phyloP scores from a whole-genome alignment of 2,797 vertebrate genomes.

The Fistularia tabacaria region DNA sequence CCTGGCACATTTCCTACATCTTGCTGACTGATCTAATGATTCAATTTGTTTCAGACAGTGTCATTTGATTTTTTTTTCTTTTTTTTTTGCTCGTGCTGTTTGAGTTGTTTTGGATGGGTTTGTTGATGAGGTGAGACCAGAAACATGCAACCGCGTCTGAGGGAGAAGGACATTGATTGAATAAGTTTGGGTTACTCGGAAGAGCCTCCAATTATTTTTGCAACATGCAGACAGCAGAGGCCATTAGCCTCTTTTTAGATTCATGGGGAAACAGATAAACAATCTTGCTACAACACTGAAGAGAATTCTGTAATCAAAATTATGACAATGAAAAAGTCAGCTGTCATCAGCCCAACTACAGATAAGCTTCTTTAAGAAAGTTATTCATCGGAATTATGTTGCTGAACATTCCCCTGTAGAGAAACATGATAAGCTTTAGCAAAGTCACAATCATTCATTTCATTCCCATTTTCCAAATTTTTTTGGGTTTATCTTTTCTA shows the following conservation, averaged over 20 bases:
- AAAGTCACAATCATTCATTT: conserved; percentile 23
- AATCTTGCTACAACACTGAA: conserved; percentile 6
- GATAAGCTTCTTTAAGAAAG: conserved; percentile 41
- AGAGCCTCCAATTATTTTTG: conserved; percentile 12
- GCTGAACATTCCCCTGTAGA: neutral
- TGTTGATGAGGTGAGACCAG: conserved; percentile 68
- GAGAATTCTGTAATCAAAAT: conserved; percentile 21
- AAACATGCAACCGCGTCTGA: conserved; percentile 50
- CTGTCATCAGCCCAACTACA: conserved; percentile 36
- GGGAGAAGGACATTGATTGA: conserved; percentile 41
- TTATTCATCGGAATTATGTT: conserved; percentile 8
- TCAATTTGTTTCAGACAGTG: conserved; percentile 71
- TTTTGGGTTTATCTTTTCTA: conserved; percentile 35
- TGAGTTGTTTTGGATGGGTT: conserved; percentile 60
- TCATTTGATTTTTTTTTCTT: conserved; percentile 74
- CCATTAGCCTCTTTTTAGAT: neutral
- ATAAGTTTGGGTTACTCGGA: conserved; percentile 26
- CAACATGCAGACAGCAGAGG: too few relatives aligned
- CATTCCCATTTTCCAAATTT: conserved; percentile 5
- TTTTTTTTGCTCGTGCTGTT: conserved; percentile 41
- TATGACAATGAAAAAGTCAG: conserved; percentile 24
- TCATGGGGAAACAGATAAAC: neutral
- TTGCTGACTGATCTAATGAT: conserved; percentile 74
- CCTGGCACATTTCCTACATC: conserved; percentile 72
- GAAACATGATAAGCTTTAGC: conserved; percentile 25